Base-by-base conservation (phyloP, 2,113 vertebrate genomes). In the Balaenoptera acutorostrata region DNA sequence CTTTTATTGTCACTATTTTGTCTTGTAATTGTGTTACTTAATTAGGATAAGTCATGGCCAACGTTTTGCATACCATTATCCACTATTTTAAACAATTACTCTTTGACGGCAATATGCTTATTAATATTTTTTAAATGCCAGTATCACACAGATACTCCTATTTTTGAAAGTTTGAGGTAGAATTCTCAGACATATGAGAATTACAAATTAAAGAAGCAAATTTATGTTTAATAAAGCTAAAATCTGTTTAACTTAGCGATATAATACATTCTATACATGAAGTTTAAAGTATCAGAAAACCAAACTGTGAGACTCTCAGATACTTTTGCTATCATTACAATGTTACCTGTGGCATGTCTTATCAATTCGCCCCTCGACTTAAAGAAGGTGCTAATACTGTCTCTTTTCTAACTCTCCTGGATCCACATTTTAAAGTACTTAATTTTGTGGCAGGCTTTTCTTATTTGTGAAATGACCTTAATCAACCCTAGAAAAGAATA, bases 41-140 rank as follows among this genome's bases (percentile, higher is more conserved):
- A 97, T 98, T 97, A 98, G 33, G 33, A 85, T 91, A 97, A 97
- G 86, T 77, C 97, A 84, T 27, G 74, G 95, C 71, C 97, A 97
- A 7, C 4, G 0, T 91, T 98, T 97, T 98, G 81, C 75, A 83
- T 97, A 39, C 64, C 80, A 39, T 91, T 97, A 83, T 78, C 57
- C 77, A 57, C 85, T 86, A 46, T 81, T 97, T 98, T 59, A 0
- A 3, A 95, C 97, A 98, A 95, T 91, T 88, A 88, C 57, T 95
- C 93, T 96, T 98, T 95, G 59, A 95, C 39, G 86, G 82, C 41
- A 49, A 77, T 95, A 90, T 61, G 66, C 88, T 74, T 88, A 94
- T 82, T 96, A 90, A 94, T 49, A 74, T 95, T 91, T 94, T 64
- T 11, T 2, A 97, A 98, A 95, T 92, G 89, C 46, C 82, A 77